These are phyloP conservation scores for Stegana nigrithorax DNA, from an alignment of 2,888 invertebrate genomes.

Conservation along the genomic window DNA sequence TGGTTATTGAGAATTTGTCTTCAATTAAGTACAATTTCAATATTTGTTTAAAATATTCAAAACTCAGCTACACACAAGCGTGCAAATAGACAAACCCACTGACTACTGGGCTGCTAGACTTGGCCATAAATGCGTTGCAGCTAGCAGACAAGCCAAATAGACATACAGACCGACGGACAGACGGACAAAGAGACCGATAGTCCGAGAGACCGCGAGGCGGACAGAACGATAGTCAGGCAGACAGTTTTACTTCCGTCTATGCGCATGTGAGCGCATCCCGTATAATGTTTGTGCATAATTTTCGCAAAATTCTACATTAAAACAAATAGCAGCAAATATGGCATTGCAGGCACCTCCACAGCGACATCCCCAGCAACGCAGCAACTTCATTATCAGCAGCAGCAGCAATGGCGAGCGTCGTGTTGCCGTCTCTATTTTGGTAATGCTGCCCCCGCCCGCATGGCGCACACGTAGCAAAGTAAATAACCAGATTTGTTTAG, in stretches of 20 bases:
- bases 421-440: too few relatives aligned
- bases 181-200: slow-evolving; percentile 1
- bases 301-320: slow-evolving; percentile 17
- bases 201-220: neutral
- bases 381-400: slow-evolving; percentile 34
- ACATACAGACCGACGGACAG: slow-evolving; percentile 46
- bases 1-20: slow-evolving; percentile 66
- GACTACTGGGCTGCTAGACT: too few relatives aligned
- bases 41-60: slow-evolving; percentile 61
- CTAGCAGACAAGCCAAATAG: slow-evolving; percentile 37
- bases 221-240: neutral
- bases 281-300: slow-evolving; percentile 9
- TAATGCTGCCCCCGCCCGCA: slow-evolving; percentile 43
- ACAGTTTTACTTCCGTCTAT: neutral
- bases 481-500: neutral
- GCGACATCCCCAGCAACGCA: neutral
- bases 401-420: slow-evolving; percentile 48
- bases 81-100: slow-evolving; percentile 23
- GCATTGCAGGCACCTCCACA: too few relatives aligned
- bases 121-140: slow-evolving; percentile 12
- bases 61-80: slow-evolving; percentile 39
- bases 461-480: slow-evolving; percentile 29
- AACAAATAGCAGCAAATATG: slow-evolving; percentile 2
- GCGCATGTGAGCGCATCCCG: neutral
- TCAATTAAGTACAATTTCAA: slow-evolving; percentile 66